Base-by-base conservation (phyloP, 2,888 invertebrate genomes). In the Drosophila affinis region DNA sequence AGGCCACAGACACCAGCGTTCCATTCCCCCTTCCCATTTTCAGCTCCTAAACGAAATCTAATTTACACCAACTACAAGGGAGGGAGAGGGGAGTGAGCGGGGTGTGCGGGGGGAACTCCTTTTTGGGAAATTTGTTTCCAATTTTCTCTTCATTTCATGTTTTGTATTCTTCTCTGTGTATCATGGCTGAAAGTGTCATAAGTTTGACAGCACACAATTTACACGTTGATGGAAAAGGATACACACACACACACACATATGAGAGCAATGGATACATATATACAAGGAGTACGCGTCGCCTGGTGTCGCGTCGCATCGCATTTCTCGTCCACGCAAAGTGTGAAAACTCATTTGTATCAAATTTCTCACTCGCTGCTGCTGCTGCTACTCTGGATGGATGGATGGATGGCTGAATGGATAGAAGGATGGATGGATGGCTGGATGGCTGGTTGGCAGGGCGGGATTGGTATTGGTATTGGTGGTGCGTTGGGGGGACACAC, bases 271-370 rank as follows among this genome's bases (percentile, higher is more conserved):
- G 74, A 73, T 47, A 47, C 21, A 39, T 39, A 39, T 14, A 39
- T 39, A 39, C 27, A 1, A 1, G 14, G 7, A 39, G 14, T 6
- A 14, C 18, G 18, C 18, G 18, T 18, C 18, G 2, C 18, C 18
- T 18, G 2, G 18, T 18, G 21, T 3, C 39, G 39, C 39, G 14
- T 39, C 39, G 14, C 39, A 1, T 39, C 39, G 39, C 39, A 14
- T 39, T 14, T 34, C 34, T 62, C 56, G 56, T 61, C 51, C 54
- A 86, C 87, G 76, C 77, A 88, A 78, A 86, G 86, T 87, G 85
- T 89, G 84, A 84, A 87, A 88, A 88, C 89, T 88, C 87, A 88
- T 88, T 89, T 88, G 87, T 87, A 89, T 89, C 87, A 86, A 87
- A 87, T 87, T 89, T 89, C 89, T n/a, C 39, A 14, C 14, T 21